phyloP scores from a whole-genome alignment of 2,888 invertebrate species.

The Furcula furcula region DNA sequence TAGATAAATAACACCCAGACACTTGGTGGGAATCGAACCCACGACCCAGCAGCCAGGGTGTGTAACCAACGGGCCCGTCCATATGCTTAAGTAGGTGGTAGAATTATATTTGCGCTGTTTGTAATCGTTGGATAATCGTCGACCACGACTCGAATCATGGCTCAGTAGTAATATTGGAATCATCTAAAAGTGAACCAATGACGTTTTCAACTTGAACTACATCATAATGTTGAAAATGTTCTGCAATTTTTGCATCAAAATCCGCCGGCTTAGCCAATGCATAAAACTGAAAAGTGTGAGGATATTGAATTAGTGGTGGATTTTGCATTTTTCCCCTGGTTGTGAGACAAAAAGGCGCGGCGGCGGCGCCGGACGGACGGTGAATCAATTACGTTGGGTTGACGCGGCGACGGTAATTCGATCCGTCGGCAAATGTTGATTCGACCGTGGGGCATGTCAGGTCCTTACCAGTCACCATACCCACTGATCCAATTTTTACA shows the following conservation, averaged over 20 bases:
- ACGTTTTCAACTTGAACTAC: no score
- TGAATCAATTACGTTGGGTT: constrained; percentile 75
- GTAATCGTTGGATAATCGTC: no score
- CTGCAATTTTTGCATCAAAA: constrained; percentile 18
- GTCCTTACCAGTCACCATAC: constrained; percentile 24
- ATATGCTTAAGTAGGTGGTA: no score
- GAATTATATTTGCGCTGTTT: no score
- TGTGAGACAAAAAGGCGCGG: constrained; percentile 62
- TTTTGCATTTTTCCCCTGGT: constrained; percentile 56
- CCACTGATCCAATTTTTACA: constrained; percentile 52
- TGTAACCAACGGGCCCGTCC: no score
- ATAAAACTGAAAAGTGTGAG: constrained; percentile 43
- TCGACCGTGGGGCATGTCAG: constrained; percentile 62
- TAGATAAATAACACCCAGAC: no score
- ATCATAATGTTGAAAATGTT: no score
- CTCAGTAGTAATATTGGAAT: no score
- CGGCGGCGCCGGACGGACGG: constrained; percentile 56
- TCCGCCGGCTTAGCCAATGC: constrained; percentile 14
- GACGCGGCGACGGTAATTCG: constrained; percentile 71
- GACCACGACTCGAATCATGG: no score
- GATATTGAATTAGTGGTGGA: constrained; percentile 69
- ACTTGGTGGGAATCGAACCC: no score
- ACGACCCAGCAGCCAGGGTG: no score
- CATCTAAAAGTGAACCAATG: no score
- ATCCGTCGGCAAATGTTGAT: constrained; percentile 78